phyloP scores from a whole-genome alignment of 1,140 invertebrate species.

The Drosophila fuyamai region DNA sequence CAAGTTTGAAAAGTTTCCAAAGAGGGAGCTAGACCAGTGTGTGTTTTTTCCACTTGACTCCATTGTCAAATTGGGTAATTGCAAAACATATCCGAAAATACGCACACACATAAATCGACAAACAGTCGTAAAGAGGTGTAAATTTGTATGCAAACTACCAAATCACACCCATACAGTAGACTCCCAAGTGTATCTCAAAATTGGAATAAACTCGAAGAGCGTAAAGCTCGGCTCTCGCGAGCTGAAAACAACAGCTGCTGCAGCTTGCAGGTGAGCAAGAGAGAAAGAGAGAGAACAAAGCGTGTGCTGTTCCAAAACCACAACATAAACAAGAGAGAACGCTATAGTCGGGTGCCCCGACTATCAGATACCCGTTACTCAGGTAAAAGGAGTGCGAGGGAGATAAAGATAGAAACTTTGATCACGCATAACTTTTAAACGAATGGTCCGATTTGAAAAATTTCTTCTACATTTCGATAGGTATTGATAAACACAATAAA shows the following conservation, averaged over 20 bases:
- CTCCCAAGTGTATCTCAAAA: constrained; percentile 19
- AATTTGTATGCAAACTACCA: constrained; percentile 76
- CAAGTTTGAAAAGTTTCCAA: constrained; percentile 25
- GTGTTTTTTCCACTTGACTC: constrained; percentile 35
- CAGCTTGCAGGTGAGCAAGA: constrained; percentile 9
- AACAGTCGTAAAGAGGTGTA: constrained; percentile 70
- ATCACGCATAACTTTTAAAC: too few relatives aligned
- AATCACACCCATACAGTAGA: constrained; percentile 4
- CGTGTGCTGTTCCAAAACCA: constrained; percentile 12
- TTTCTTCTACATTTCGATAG: too few relatives aligned
- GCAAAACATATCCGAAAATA: constrained; percentile 50
- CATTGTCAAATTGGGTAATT: constrained; percentile 72
- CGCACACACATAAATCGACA: constrained; percentile 50
- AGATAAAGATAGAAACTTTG: too few relatives aligned
- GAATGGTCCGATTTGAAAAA: too few relatives aligned
- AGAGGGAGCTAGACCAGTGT: constrained; percentile 1
- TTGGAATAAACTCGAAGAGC: constrained; percentile 11
- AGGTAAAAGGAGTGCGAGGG: too few relatives aligned
- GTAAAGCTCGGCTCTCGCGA: constrained; percentile 19
- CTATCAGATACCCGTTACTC: too few relatives aligned
- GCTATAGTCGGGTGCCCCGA: too few relatives aligned
- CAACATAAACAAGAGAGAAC: too few relatives aligned
- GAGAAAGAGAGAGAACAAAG: constrained; percentile 3
- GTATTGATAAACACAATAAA: too few relatives aligned
- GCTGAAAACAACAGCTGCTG: constrained; percentile 33